A percentile compares a stretch with the other conserved stretches of the same genome.
Evolutionary conservation across 2,797 vertebrate species (phyloP).

Genomic region (Mycteria americana): DNA sequence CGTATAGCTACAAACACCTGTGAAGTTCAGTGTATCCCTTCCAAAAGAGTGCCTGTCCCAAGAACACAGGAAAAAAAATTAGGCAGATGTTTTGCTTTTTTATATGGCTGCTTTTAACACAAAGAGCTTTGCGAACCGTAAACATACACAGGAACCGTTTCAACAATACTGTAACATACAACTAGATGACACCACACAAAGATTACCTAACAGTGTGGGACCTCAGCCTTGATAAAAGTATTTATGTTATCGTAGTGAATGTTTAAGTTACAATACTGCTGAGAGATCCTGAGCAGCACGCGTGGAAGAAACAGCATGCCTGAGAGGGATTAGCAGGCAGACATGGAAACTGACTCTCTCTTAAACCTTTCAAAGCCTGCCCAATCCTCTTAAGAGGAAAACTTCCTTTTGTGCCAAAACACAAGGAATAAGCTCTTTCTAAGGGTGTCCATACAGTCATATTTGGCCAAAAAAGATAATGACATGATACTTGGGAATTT

Average conservation of each 20-base stretch:
- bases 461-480: not conserved
- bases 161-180: not conserved
- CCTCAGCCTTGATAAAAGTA: not conserved
- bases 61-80: not conserved
- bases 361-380: not conserved
- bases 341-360: not conserved
- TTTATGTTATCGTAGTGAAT: not conserved
- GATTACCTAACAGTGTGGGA: not conserved
- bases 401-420: not conserved
- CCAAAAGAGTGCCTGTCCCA: constrained; percentile 44
- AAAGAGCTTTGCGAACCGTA: not conserved
- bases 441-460: not conserved
- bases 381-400: not conserved
- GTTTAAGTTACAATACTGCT: not conserved
- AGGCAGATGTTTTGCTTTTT: not conserved
- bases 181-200: not conserved
- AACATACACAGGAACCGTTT: not conserved
- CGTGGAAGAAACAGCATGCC: not conserved
- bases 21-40: not conserved
- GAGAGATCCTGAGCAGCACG: not conserved
- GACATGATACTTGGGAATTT: not conserved
- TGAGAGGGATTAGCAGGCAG: not conserved
- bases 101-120: not conserved
- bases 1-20: not conserved
- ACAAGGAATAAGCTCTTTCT: not conserved